Conservation (phyloP, 2,113 vertebrate species). For the Saccopteryx leptura region DNA sequence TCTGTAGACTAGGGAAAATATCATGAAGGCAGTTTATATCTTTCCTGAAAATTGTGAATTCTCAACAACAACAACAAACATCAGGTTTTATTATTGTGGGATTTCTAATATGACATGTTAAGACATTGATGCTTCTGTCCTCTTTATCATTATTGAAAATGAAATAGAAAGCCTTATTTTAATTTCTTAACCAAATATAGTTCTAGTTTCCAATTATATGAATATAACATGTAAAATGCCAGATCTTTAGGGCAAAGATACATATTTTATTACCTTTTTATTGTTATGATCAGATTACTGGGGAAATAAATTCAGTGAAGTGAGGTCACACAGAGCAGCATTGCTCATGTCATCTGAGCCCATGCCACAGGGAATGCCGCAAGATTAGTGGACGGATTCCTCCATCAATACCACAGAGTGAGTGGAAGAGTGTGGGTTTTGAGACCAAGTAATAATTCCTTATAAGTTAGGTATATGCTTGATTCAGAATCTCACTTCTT, state of each 20-base stretch:
- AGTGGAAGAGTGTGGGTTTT: not conserved
- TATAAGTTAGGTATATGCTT: not conserved
- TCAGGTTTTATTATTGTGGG: not conserved
- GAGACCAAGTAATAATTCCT: not conserved
- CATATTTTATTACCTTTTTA: slow-evolving; percentile 39
- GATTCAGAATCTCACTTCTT: not conserved
- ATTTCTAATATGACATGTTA: not conserved
- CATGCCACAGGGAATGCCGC: not conserved
- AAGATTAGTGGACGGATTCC: not conserved
- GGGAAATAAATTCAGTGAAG: not conserved
- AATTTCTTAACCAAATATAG: slow-evolving; percentile 17
- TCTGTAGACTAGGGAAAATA: not conserved
- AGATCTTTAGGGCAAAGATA: not conserved
- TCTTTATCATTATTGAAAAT: not conserved
- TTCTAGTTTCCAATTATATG: not conserved
- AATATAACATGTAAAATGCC: not conserved
- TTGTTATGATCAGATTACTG: not conserved
- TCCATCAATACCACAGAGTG: not conserved
- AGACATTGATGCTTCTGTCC: rapidly evolving
- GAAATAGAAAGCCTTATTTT: not conserved
- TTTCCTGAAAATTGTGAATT: not conserved
- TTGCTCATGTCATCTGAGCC: not conserved
- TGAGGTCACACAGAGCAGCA: not conserved
- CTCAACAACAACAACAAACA: not conserved
- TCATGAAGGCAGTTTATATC: not conserved